Evolutionary conservation across 2,113 vertebrate genomes (phyloP).

Genomic region (Colinus virginianus): DNA sequence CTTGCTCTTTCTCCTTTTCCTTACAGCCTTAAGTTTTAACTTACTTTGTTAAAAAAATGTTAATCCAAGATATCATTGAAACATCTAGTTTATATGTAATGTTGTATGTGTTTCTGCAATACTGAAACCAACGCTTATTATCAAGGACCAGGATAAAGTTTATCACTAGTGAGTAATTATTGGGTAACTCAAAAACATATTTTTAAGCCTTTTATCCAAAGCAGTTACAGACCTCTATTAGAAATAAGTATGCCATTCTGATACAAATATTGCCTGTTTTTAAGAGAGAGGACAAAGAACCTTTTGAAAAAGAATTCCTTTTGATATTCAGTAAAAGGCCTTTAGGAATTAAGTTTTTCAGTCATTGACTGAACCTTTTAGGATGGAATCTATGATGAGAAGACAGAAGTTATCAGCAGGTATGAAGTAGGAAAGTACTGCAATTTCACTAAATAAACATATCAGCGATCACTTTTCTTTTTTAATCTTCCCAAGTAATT

Average conservation of each 20-base stretch:
- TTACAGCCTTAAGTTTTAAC: background rate
- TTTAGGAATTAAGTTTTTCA: background rate
- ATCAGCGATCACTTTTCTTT: background rate
- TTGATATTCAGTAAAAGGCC: background rate
- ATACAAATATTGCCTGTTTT: background rate
- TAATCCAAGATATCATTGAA: background rate
- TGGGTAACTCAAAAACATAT: background rate
- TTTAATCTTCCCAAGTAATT: background rate
- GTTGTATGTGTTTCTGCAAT: background rate
- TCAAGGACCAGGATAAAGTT: background rate
- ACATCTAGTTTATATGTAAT: background rate
- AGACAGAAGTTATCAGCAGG: background rate
- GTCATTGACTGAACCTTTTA: background rate
- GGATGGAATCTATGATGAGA: background rate
- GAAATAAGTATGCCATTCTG: background rate
- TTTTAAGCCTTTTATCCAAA: background rate
- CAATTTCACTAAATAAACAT: background rate
- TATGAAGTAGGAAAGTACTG: background rate
- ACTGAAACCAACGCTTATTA: background rate
- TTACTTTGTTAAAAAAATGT: background rate
- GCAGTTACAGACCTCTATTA: fast-evolving
- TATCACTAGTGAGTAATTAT: background rate
- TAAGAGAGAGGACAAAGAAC: background rate
- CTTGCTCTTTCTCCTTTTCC: background rate
- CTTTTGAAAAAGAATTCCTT: background rate